Percentiles rank a stretch among this genome's conserved stretches.
Conservation (phyloP, 2,888 invertebrate genomes). For the Caenorhabditis sp. region DNA sequence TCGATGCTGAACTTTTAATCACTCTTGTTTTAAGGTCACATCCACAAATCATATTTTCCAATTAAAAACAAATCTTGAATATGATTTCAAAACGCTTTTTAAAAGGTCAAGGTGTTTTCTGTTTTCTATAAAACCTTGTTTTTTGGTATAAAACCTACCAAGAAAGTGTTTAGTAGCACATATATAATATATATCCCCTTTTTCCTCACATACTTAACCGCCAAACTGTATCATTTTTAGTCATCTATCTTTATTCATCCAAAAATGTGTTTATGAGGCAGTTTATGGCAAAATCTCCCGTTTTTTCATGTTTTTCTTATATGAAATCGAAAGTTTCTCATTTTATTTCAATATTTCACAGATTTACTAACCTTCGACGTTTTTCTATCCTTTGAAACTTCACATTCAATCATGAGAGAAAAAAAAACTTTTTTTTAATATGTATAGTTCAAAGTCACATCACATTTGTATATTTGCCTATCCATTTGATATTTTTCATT, state of each 20-base stretch:
- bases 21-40: too few relatives aligned
- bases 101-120: neutral
- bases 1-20: too few relatives aligned
- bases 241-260: conserved; percentile 7
- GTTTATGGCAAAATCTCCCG: conserved; percentile 5
- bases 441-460: neutral
- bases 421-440: too few relatives aligned
- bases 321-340: conserved; percentile 12
- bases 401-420: neutral
- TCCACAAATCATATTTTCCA: too few relatives aligned
- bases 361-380: conserved; percentile 1
- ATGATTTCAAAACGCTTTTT: too few relatives aligned
- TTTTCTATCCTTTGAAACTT: neutral
- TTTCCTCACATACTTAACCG: conserved; percentile 38
- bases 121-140: too few relatives aligned
- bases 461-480: neutral
- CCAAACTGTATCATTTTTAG: conserved; percentile 16
- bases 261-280: neutral
- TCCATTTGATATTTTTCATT: neutral
- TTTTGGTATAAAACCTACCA: too few relatives aligned
- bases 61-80: too few relatives aligned
- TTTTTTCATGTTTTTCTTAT: conserved; percentile 10
- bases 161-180: conserved; percentile 7
- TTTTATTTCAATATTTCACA: conserved; percentile 15
- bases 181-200: neutral